Evolutionary conservation across 2,113 vertebrate genomes (phyloP).

Genomic region (Sakesphorus luctuosus): DNA sequence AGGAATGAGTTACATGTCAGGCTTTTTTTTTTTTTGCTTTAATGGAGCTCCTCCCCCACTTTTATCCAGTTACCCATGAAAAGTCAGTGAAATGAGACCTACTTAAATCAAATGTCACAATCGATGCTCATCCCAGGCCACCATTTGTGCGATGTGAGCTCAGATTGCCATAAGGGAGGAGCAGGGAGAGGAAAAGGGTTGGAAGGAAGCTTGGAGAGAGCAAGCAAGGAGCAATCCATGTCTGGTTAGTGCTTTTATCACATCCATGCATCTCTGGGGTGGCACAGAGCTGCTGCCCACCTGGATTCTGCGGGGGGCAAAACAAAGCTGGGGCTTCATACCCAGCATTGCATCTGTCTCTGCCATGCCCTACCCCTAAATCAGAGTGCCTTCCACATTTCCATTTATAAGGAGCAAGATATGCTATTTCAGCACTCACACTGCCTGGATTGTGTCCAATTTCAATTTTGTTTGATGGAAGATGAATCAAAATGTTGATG

Average conservation of each 20-base stretch:
- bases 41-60: slow-evolving; percentile 42
- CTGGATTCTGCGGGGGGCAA: background rate
- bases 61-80: slow-evolving; percentile 56
- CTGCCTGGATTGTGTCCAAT: background rate
- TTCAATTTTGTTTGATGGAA: background rate
- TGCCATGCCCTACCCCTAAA: background rate
- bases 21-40: background rate
- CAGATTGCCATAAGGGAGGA: background rate
- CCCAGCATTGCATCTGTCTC: background rate
- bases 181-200: background rate
- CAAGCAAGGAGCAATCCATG: background rate
- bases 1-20: background rate
- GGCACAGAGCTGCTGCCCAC: background rate
- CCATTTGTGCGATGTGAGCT: background rate
- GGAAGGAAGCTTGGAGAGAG: background rate
- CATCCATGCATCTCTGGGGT: rapidly evolving
- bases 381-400: background rate
- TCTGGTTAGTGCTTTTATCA: background rate
- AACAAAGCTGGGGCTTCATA: background rate
- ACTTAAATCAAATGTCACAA: slow-evolving; percentile 65
- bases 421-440: background rate
- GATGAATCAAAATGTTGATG: background rate
- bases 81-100: slow-evolving; percentile 55
- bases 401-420: background rate
- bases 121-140: slow-evolving; percentile 43